These are phyloP conservation scores for Morone saxatilis DNA, from an alignment of 2,113 vertebrate genomes.

Conservation along the genomic window DNA sequence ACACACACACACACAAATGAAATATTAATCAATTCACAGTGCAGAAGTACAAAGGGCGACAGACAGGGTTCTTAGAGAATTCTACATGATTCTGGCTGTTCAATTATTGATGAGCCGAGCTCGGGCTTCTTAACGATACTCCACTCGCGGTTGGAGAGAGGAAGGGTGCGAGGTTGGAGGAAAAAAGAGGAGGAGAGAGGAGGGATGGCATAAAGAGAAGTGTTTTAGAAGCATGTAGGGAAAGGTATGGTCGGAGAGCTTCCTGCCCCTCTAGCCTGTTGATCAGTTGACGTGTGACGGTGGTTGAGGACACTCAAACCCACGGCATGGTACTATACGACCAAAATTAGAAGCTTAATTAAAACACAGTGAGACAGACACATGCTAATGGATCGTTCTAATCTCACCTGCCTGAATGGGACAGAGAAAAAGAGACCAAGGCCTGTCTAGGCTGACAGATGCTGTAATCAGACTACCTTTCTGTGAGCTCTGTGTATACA, in stretches of 20 bases:
- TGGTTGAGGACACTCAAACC: constrained; percentile 10
- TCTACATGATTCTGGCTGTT: constrained; percentile 76
- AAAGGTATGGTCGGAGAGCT: background rate
- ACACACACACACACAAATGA: constrained; percentile 44
- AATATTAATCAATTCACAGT: constrained; percentile 77
- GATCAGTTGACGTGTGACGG: background rate
- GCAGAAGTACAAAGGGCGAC: constrained; percentile 68
- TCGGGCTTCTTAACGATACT: constrained; percentile 48
- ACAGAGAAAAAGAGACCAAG: constrained; percentile 8
- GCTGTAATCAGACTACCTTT: constrained; percentile 25
- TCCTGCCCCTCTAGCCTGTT: background rate
- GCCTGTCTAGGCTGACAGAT: constrained; percentile 3
- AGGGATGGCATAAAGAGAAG: background rate
- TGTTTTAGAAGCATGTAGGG: background rate
- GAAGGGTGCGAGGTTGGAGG: constrained; percentile 7
- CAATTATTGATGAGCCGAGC: constrained; percentile 77
- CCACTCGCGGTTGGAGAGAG: constrained; percentile 39
- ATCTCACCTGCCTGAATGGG: constrained; percentile 20
- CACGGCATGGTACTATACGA: background rate
- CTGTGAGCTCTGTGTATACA: constrained; percentile 7
- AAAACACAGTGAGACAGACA: constrained; percentile 41
- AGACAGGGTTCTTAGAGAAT: constrained; percentile 79
- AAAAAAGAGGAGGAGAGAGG: background rate
- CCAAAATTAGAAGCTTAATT: constrained; percentile 57
- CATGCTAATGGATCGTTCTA: constrained; percentile 39